These are phyloP conservation scores for Heloderma charlesbogerti DNA, from an alignment of 2,113 vertebrate species.

Conservation along the genomic window DNA sequence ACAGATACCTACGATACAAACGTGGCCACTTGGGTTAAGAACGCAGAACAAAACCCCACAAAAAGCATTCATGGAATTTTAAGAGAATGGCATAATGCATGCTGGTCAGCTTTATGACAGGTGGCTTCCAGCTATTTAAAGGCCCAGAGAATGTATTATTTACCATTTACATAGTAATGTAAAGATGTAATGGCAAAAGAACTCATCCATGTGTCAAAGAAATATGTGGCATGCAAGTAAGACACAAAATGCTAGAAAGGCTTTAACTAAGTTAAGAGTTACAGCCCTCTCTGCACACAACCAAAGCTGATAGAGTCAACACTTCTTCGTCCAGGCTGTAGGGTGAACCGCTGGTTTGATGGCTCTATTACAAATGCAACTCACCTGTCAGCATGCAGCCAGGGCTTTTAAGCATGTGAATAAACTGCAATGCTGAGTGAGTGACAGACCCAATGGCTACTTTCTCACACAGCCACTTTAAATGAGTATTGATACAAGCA, in stretches of 20 bases:
- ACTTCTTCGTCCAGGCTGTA: neutral
- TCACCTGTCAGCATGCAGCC: neutral
- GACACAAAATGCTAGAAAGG: neutral
- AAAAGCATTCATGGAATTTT: conserved; percentile 49
- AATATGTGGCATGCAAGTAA: conserved; percentile 15
- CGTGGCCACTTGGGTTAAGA: conserved; percentile 53
- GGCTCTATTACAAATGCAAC: neutral
- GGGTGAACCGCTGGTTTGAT: neutral
- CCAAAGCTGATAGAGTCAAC: neutral
- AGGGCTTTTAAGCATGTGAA: neutral
- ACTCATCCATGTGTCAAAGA: conserved; percentile 15
- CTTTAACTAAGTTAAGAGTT: neutral
- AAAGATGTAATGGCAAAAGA: conserved; percentile 55
- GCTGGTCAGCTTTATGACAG: conserved; percentile 45
- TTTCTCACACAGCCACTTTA: neutral
- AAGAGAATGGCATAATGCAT: conserved; percentile 1
- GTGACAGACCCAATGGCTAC: neutral
- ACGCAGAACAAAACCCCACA: neutral
- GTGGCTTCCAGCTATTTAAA: conserved; percentile 58
- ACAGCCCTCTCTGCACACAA: neutral
- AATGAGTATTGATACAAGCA: neutral
- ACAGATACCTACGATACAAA: conserved; percentile 77
- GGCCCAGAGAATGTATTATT: conserved; percentile 29
- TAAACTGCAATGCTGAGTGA: neutral
- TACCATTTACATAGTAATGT: conserved; percentile 38